Base-by-base conservation (phyloP, 1,140 invertebrate species). In the Calosoma granatense region DNA sequence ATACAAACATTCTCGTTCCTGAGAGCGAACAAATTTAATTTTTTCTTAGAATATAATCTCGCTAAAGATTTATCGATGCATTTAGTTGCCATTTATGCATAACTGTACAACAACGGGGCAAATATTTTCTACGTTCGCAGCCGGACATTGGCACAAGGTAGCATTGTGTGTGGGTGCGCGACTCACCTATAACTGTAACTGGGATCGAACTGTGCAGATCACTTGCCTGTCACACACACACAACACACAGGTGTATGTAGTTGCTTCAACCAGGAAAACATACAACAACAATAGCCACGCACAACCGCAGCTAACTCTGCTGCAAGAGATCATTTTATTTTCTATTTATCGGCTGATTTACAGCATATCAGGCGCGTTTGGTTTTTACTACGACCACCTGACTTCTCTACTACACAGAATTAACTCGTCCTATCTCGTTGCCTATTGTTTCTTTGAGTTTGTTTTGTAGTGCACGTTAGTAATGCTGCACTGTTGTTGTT, bases 1-100 rank as follows among this genome's bases (percentile, higher is more conserved):
- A 36, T 36, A 36, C 26, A 36, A 36, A 36, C 26, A 36, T 36
- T 36, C 26, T n/a, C 26, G 26, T 36, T 36, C 26, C 26, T n/a
- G n/a, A 36, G 26, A 36, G 26, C 26, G 26, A 36, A n/a, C 26
- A 36, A 36, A 36, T 36, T 36, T 36, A 6, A n/a, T 36, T 9
- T 47, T 47, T 47, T 47, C 17, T 47, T 47, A 4, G 9, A 11
- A 17, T 9, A 47, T 47, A 47, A 47, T 47, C 41, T 47, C 6
- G 9, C 17, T 36, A n/a, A 17, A 47, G 41, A 47, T 47, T 47
- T 47, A 47, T 47, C 41, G 6, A 47, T 47, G 41, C 41, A 47
- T 47, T 47, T 47, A 47, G 41, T 47, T 47, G 41, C 9, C 41
- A 47, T 47, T 47, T 47, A 47, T 47, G 41, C 41, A 47, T 47